phyloP scores from a whole-genome alignment of 2,888 invertebrate genomes.

The Andrena bucephala region DNA sequence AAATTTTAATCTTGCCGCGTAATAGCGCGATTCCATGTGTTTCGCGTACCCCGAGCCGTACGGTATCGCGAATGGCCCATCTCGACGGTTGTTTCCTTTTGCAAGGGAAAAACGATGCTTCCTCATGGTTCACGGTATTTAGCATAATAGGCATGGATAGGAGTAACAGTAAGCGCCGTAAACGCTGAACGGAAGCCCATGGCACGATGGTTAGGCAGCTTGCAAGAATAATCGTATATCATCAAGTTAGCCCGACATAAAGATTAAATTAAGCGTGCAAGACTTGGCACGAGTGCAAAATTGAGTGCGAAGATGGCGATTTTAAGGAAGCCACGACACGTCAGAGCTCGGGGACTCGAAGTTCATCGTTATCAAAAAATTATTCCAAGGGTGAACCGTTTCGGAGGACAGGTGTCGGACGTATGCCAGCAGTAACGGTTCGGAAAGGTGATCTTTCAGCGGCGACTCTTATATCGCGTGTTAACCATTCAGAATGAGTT shows the following conservation, averaged over 20 bases:
- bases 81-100: constrained; percentile 50
- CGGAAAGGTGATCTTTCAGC: constrained; percentile 9
- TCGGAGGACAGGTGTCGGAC: neutral
- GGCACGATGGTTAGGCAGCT: neutral
- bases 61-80: constrained; percentile 50
- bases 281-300: too few relatives aligned
- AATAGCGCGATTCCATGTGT: constrained; percentile 47
- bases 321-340: too few relatives aligned
- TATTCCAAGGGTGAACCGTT: constrained; percentile 1
- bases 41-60: neutral
- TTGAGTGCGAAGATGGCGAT: too few relatives aligned
- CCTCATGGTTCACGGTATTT: constrained; percentile 14
- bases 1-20: constrained; percentile 64
- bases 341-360: too few relatives aligned
- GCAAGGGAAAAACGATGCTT: constrained; percentile 47
- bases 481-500: constrained; percentile 13
- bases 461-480: constrained; percentile 14
- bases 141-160: constrained; percentile 41
- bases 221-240: too few relatives aligned
- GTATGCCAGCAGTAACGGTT: constrained; percentile 2
- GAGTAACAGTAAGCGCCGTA: neutral
- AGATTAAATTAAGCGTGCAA: too few relatives aligned
- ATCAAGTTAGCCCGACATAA: too few relatives aligned
- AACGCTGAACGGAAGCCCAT: constrained; percentile 8
- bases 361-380: neutral